These are phyloP conservation scores for Corythaeola cristata DNA, from an alignment of 2,113 vertebrate species.

Conservation along the genomic window DNA sequence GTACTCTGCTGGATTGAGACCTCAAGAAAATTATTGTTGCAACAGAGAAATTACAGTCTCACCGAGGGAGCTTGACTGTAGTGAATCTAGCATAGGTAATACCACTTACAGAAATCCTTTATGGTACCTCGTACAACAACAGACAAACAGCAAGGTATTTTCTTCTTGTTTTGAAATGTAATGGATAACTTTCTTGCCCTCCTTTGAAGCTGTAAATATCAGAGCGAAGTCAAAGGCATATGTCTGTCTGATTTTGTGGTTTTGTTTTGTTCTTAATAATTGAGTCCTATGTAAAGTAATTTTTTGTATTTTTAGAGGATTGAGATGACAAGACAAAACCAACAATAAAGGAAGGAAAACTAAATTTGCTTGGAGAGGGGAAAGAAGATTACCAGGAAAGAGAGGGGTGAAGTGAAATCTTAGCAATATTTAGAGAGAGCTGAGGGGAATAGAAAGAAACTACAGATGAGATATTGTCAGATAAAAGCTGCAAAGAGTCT, in stretches of 20 bases:
- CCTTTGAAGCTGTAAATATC: neutral
- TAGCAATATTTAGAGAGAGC: neutral
- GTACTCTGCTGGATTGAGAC: neutral
- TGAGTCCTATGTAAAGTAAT: neutral
- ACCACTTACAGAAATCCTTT: neutral
- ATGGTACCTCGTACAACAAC: neutral
- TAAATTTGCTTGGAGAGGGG: neutral
- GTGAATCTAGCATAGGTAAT: neutral
- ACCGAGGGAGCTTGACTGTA: neutral
- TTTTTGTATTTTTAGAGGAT: neutral
- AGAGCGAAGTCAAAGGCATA: neutral
- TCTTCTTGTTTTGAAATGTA: neutral
- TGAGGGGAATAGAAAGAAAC: neutral
- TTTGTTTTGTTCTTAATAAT: neutral
- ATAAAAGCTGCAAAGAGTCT: neutral
- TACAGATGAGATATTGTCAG: neutral
- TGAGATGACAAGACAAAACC: neutral
- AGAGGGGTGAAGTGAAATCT: neutral
- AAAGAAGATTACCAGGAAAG: neutral
- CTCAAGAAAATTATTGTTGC: slow-evolving; percentile 6
- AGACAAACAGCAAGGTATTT: neutral
- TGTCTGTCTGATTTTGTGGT: neutral
- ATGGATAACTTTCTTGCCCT: neutral
- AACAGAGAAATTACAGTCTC: neutral
- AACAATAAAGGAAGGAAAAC: neutral